Base-by-base conservation (phyloP, 2,888 invertebrate genomes). In the Apamea sordens region DNA sequence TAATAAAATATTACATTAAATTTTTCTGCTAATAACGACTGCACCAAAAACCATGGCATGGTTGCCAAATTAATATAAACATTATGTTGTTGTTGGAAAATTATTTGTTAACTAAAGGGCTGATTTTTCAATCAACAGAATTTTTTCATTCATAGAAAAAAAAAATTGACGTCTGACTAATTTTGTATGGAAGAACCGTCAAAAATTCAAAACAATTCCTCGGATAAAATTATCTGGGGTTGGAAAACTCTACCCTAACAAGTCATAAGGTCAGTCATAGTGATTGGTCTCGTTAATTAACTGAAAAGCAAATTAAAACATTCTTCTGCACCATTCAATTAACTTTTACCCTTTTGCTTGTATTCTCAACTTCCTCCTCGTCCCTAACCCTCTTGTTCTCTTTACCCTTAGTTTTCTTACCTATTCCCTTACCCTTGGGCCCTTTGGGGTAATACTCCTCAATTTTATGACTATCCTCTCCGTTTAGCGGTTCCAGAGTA, bases 381-480 rank as follows among this genome's bases (percentile, higher is more conserved):
- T 92, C 93, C 56, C 93, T 88, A 2, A 90, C 90, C 50, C 93
- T 89, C 56, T 93, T 94, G 10, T 81, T 94, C 65, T 93, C 94
- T 73, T 93, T 92, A 5, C 86, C 91, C 75, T 92, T 93, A 0
- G 89, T 91, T 73, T 92, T 93, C 78, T 94, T 94, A 0, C 93
- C 93, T 2, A 85, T 76, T 0, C 93, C 94, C 71, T 95, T 95
- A 0, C 93, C 93, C 82, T 94, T 95, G 0, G 80, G 77, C 1
- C 92, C 91, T 80, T 75, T 94, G 0, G 90, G 61, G 76, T 95
- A 96, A 84, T 96, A 97, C 73, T 96, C 96, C 0, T 95, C 94
- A 0, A 96, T 93, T 83, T 95, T 97, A 80, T 96, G 96, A 44
- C 95, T 94, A 47, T 92, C 88, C 10, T 96, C 96, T 0, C 96